These are phyloP conservation scores for Lota lota DNA, from an alignment of 2,113 vertebrate genomes.

Conservation along the genomic window DNA sequence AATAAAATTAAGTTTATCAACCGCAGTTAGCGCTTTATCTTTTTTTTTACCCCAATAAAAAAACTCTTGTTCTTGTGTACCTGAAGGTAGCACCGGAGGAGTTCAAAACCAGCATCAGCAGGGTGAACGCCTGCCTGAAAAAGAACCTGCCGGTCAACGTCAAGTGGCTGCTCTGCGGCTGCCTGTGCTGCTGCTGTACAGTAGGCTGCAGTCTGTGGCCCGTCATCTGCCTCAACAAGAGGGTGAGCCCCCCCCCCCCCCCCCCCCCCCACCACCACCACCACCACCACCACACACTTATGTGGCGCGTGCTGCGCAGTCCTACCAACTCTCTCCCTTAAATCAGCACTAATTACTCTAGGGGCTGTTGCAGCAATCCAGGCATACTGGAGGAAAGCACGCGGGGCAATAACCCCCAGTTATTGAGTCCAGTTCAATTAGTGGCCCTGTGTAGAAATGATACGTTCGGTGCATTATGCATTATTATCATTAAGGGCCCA, in stretches of 20 bases:
- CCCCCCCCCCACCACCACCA: background rate
- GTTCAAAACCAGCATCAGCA: slow-evolving; percentile 94
- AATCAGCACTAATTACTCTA: slow-evolving; percentile 50
- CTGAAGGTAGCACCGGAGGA: slow-evolving; percentile 95
- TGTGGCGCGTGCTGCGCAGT: slow-evolving; percentile 22
- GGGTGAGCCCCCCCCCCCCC: slow-evolving; percentile 76
- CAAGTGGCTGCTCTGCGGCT: slow-evolving; percentile 97
- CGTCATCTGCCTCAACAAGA: slow-evolving; percentile 98
- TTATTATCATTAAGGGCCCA: slow-evolving; percentile 24
- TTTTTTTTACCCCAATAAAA: too few relatives aligned
- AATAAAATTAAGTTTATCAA: too few relatives aligned
- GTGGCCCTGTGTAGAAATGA: slow-evolving; percentile 54
- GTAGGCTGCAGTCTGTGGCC: slow-evolving; percentile 98
- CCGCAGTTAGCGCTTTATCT: too few relatives aligned
- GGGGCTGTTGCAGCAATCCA: slow-evolving; percentile 50
- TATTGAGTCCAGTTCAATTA: slow-evolving; percentile 43
- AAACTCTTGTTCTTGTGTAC: background rate
- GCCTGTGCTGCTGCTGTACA: slow-evolving; percentile 97
- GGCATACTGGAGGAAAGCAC: slow-evolving; percentile 28
- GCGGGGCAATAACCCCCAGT: slow-evolving; percentile 49
- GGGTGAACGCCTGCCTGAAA: slow-evolving; percentile 90
- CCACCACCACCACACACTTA: background rate
- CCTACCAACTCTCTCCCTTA: slow-evolving; percentile 44
- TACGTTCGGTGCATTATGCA: slow-evolving; percentile 19
- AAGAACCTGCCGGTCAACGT: slow-evolving; percentile 96